These are phyloP conservation scores for Epizoanthus scotinus DNA, from an alignment of 92 coral and sea anemone species.

Conservation along the genomic window DNA sequence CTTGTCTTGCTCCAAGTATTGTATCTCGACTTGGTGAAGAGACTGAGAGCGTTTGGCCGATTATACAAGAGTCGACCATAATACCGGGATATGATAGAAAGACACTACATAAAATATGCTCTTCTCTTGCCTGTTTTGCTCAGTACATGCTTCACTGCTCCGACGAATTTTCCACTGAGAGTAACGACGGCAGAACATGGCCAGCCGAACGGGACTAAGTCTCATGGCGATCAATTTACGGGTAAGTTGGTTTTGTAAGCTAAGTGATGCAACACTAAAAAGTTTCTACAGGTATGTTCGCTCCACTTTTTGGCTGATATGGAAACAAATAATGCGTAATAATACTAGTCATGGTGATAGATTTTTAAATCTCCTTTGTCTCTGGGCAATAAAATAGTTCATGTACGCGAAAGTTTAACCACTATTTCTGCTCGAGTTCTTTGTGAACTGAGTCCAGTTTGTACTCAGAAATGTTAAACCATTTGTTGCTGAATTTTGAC, in stretches of 20 bases:
- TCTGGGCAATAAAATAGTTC: neutral
- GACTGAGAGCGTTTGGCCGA: no score
- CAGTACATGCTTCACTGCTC: constrained; percentile 31
- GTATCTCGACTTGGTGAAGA: neutral
- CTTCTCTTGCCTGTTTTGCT: neutral
- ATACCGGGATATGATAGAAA: neutral
- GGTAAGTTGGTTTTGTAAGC: neutral
- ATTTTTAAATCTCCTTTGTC: neutral
- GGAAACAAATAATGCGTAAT: neutral
- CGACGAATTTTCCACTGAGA: neutral
- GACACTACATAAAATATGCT: constrained; percentile 3
- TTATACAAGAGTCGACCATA: neutral
- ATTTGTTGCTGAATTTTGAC: neutral
- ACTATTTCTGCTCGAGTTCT: neutral
- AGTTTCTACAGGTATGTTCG: neutral
- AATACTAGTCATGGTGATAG: constrained; percentile 1
- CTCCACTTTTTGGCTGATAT: neutral
- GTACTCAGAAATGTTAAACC: neutral
- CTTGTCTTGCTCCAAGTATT: neutral
- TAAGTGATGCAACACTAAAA: neutral
- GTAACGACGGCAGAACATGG: neutral
- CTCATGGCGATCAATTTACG: constrained; percentile 4
- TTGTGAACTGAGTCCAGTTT: neutral
- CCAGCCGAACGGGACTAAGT: neutral
- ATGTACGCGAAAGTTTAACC: neutral